phyloP scores from a whole-genome alignment of 2,113 vertebrate species.

The Procavia capensis region DNA sequence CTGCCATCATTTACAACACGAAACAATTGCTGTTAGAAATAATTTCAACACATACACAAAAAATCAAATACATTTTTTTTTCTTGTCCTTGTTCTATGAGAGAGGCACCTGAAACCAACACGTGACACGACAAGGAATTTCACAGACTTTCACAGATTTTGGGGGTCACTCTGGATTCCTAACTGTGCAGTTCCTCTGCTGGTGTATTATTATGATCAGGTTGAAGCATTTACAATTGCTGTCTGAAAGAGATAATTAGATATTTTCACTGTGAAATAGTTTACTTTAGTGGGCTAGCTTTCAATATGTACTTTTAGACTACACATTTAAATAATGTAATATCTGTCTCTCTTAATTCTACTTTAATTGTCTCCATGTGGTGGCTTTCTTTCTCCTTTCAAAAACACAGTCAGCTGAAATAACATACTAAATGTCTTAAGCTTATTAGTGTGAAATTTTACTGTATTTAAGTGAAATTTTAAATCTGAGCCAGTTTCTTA shows the following conservation, averaged over 20 bases:
- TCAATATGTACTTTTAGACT: slow-evolving; percentile 71
- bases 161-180: slow-evolving; percentile 39
- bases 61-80: background rate
- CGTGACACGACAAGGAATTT: slow-evolving; percentile 17
- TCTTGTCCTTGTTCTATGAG: background rate
- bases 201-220: slow-evolving; percentile 66
- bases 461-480: no score
- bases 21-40: slow-evolving; percentile 58
- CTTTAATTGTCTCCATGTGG: slow-evolving; percentile 73
- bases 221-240: slow-evolving; percentile 83
- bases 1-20: background rate
- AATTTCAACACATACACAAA: slow-evolving; percentile 23
- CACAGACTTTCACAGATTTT: slow-evolving; percentile 51
- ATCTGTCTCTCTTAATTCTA: slow-evolving; percentile 79
- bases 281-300: slow-evolving; percentile 82
- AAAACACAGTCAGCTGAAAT: slow-evolving; percentile 21
- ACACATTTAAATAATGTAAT: slow-evolving; percentile 78
- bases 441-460: slow-evolving; percentile 32
- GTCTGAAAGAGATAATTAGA: slow-evolving; percentile 81
- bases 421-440: slow-evolving; percentile 2
- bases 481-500: no score
- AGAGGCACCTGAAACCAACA: background rate
- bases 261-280: slow-evolving; percentile 83
- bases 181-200: slow-evolving; percentile 13
- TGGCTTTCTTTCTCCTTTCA: slow-evolving; percentile 68